Evolutionary conservation across 2,888 invertebrate species (phyloP), one percentile per base, ranked within the genome.

Genomic region (Adelphocoris suturalis): DNA sequence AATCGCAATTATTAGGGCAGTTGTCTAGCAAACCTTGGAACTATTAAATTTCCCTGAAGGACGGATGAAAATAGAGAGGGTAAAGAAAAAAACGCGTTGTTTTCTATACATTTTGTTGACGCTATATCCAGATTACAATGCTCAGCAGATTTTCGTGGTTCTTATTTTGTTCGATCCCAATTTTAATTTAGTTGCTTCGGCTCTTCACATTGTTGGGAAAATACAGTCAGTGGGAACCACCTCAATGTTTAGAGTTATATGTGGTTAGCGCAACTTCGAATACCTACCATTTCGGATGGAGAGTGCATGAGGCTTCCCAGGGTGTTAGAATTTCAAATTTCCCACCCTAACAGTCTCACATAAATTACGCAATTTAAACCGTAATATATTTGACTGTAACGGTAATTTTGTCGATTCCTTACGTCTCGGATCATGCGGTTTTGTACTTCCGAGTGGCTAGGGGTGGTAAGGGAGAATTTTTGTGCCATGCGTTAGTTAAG

Each of bases 241-340:
- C 61, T 3, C 19, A 23, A 23, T 23, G 68, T 68, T 68, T 68
- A 68, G 68, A n/a, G 68, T 19, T 19, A 23, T 23, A 23, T 7
- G 23, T 68, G 68, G 68, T 68, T 3, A 68, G 68, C 23, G 68
- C 68, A 68, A 12, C 68, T 68, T 68, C 23, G 68, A 68, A 68
- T 68, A 68, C 68, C 68, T 68, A n/a, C n/a, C n/a, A n/a, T 68
- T 68, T 68, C 68, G 68, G 68, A 68, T 68, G 68, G 68, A 23
- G 68, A 23, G 68, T 23, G 68, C 5, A 12, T 68, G 68, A 23
- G 68, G 23, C 68, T 68, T 19, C 23, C 19, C 68, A 13, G 68
- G 23, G 12, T 12, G 68, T 68, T 68, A 68, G 68, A 19, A 68
- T 68, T 68, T 68, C 68, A 68, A 68, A 68, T 68, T 23, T 19